Evolutionary conservation across 2,797 vertebrate species (phyloP), one percentile per base, ranked within the genome.

Genomic region (Lacerta agilis): DNA sequence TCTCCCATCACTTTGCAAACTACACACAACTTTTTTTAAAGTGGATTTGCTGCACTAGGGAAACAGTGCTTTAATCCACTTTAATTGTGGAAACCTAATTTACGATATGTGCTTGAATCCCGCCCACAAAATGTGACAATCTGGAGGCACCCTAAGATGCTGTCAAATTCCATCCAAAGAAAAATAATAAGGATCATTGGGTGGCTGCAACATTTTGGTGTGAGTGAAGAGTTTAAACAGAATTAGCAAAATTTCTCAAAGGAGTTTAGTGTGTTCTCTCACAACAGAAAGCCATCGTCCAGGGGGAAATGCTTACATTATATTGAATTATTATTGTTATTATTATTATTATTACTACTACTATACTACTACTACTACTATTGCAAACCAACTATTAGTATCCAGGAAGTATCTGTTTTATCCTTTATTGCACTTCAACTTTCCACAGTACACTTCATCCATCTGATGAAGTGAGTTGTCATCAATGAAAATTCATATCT

Each of bases 401-500:
- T 23, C 11, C 9, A 73, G 38, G 18, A 61, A 33, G 66, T 73
- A 27, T 36, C 67, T 84, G 15, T 4, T 9, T 61, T 79, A 79
- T 73, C n/a, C 20, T 85, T 38, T 17, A 20, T 29, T 79, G 49
- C 27, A 85, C 27, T 76, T 78, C 55, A 84, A 27, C 7, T 18
- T 49, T 72, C 38, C 29, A 84, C 29, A 61, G 66, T 88, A 61
- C 66, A 69, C 13, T 69, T 83, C 36, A n/a, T 78, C 73, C 79
- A 38, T 45, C 20, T 84, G 49, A 71, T 84, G 79, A 82, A 80
- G 79, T 82, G 49, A 38, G 3, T 67, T 84, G 36, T 84, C 38
- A 84, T 84, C 67, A 43, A 88, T 33, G 38, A 36, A 38, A 79
- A 84, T 84, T 79, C 76, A 79, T 58, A 43, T 38, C 55, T 13